Evolutionary conservation across 2,888 invertebrate genomes (phyloP).

Genomic region (Auanema sp.): DNA sequence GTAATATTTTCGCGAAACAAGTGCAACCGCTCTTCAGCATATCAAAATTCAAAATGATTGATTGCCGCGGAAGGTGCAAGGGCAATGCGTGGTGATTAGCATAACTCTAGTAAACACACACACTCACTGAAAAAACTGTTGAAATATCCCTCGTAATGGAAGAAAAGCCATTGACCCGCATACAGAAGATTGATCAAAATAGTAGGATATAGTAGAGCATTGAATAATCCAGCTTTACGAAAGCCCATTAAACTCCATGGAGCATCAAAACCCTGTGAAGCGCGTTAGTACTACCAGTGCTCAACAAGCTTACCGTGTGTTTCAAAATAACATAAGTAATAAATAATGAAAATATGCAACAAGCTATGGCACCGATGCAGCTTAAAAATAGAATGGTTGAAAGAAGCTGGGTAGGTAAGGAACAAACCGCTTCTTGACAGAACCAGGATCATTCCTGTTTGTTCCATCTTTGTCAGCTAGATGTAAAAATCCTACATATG

Average conservation of each 20-base stretch:
- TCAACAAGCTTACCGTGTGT: not conserved
- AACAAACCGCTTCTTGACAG: conserved; percentile 32
- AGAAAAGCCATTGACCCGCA: conserved; percentile 47
- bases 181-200: conserved; percentile 45
- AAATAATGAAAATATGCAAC: no score
- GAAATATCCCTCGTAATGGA: conserved; percentile 43
- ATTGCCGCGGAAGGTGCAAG: not conserved
- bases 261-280: not conserved
- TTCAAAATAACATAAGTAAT: not conserved
- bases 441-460: conserved; percentile 35
- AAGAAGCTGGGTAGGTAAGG: no score
- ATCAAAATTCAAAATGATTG: not conserved
- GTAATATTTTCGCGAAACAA: not conserved
- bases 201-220: conserved; percentile 32
- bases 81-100: not conserved
- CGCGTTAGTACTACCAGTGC: not conserved
- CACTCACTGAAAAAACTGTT: conserved; percentile 37
- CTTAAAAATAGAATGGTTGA: no score
- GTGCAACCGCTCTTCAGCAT: not conserved
- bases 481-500: conserved; percentile 37
- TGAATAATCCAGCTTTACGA: conserved; percentile 20
- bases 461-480: conserved; percentile 34
- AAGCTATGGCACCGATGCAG: no score
- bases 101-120: not conserved
- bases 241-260: conserved; percentile 42